Percentiles rank a stretch among this genome's conserved stretches.
phyloP scores from a whole-genome alignment of 2,888 invertebrate genomes.

The Metalampra italica region DNA sequence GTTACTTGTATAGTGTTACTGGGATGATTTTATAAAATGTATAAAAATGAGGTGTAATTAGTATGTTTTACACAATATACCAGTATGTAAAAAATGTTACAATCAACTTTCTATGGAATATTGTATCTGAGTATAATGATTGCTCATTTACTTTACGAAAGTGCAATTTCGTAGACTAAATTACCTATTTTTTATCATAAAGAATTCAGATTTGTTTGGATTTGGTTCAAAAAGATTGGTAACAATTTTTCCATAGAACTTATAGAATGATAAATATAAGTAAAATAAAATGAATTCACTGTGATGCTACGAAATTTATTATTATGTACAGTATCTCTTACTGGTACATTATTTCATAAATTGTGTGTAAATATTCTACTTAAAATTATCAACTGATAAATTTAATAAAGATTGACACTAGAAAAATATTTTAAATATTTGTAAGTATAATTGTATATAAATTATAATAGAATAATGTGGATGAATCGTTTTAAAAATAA shows the following conservation, averaged over 20 bases:
- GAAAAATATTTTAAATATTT: slow-evolving; percentile 30
- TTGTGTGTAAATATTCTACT: slow-evolving; percentile 21
- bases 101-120: too few relatives aligned
- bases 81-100: too few relatives aligned
- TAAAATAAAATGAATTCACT: slow-evolving; percentile 57
- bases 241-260: neutral
- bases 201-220: too few relatives aligned
- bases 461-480: slow-evolving; percentile 6
- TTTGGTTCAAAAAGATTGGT: neutral
- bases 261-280: neutral
- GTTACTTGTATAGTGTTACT: too few relatives aligned
- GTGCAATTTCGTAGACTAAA: too few relatives aligned
- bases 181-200: too few relatives aligned
- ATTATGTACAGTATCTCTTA: slow-evolving; percentile 36
- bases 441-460: slow-evolving; percentile 30
- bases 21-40: too few relatives aligned
- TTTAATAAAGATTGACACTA: slow-evolving; percentile 22
- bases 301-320: slow-evolving; percentile 69
- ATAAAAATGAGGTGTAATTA: too few relatives aligned
- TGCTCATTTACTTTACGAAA: too few relatives aligned
- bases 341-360: slow-evolving; percentile 18
- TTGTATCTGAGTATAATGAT: too few relatives aligned
- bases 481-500: slow-evolving; percentile 7
- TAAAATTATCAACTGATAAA: slow-evolving; percentile 17
- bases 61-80: too few relatives aligned